phyloP scores from a whole-genome alignment of 2,888 invertebrate genomes.

The Scelioninae gen. 1 region DNA sequence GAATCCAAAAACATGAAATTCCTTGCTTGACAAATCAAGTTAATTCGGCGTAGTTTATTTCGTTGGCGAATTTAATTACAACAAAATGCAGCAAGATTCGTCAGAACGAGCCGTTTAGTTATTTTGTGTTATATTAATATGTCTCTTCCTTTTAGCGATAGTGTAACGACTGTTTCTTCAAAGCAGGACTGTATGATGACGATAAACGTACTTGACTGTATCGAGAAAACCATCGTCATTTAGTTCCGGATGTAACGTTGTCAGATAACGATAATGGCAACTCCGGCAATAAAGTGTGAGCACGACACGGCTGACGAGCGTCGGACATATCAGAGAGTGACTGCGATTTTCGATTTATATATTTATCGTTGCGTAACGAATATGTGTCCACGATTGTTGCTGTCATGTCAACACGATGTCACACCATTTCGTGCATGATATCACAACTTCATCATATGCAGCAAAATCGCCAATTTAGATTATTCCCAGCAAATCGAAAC shows the following conservation, averaged over 20 bases:
- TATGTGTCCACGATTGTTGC: conserved; percentile 56
- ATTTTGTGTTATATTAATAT: conserved; percentile 44
- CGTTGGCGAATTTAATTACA: conserved; percentile 33
- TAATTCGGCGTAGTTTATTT: conserved; percentile 6
- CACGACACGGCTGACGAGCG: conserved; percentile 54
- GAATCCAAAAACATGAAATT: neutral
- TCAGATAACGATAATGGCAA: conserved; percentile 68
- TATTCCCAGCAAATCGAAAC: conserved; percentile 16
- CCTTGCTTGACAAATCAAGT: neutral
- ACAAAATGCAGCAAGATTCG: conserved; percentile 51
- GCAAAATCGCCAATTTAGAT: conserved; percentile 28
- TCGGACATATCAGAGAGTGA: conserved; percentile 56
- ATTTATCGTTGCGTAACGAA: conserved; percentile 65
- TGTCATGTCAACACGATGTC: conserved; percentile 58
- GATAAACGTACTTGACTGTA: conserved; percentile 52
- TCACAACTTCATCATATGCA: conserved; percentile 31
- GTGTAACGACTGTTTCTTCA: conserved; percentile 46
- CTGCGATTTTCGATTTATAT: conserved; percentile 59
- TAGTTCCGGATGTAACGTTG: conserved; percentile 62
- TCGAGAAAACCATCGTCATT: conserved; percentile 67
- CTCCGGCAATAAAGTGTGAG: conserved; percentile 61
- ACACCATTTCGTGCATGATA: conserved; percentile 38
- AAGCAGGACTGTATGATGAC: conserved; percentile 43
- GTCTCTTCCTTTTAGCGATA: conserved; percentile 47
- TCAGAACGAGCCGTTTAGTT: conserved; percentile 35